phyloP scores from a whole-genome alignment of 2,113 vertebrate species.

The Ivindomyrus marchei region DNA sequence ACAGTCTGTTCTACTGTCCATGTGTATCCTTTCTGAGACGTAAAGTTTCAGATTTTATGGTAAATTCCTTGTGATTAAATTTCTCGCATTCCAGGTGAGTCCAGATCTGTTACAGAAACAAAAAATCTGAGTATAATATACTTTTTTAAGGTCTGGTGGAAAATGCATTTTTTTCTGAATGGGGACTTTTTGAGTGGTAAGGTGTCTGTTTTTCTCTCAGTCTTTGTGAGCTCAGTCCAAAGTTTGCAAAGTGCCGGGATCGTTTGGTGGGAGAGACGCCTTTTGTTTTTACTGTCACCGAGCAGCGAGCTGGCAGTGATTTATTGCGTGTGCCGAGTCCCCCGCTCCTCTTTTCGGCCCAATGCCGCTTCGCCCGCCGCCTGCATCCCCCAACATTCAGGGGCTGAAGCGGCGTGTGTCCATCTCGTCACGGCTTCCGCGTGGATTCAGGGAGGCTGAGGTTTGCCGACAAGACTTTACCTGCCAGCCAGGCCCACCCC shows the following conservation, averaged over 20 bases:
- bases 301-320: slow-evolving; percentile 31
- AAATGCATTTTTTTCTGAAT: neutral
- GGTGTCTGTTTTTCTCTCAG: neutral
- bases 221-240: neutral
- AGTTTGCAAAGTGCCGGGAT: neutral
- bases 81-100: neutral
- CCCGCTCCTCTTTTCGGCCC: slow-evolving; percentile 34
- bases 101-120: neutral
- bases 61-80: neutral
- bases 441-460: neutral
- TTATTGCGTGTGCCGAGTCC: slow-evolving; percentile 47
- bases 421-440: neutral
- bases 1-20: neutral
- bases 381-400: slow-evolving; percentile 37
- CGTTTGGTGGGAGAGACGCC: neutral
- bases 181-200: slow-evolving; percentile 9
- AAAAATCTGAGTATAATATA: neutral
- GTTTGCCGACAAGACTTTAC: neutral
- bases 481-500: neutral
- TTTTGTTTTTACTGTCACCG: slow-evolving; percentile 32
- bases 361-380: slow-evolving; percentile 11
- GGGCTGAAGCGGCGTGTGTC: slow-evolving; percentile 25
- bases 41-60: neutral
- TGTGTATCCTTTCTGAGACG: neutral
- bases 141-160: neutral